Conservation (phyloP, 2,797 vertebrate species). For the Macropodus opercularis region DNA sequence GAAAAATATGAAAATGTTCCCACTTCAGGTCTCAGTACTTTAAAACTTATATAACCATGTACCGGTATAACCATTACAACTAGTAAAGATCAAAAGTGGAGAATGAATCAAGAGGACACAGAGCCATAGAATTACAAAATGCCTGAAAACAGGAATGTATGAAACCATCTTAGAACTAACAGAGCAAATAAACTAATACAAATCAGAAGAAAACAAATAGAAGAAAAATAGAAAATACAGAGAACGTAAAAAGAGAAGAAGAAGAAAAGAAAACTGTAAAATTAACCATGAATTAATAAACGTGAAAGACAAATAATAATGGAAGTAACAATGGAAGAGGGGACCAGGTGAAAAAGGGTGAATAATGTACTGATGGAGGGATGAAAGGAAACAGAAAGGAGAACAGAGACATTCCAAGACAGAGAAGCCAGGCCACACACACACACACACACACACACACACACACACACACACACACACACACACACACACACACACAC, state of each 20-base stretch:
- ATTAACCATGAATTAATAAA: neutral
- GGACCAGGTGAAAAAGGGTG: neutral
- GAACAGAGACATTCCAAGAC: slow-evolving; percentile 71
- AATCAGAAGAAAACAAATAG: too few relatives aligned
- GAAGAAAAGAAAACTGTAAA: neutral
- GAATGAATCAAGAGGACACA: too few relatives aligned
- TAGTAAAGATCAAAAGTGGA: too few relatives aligned
- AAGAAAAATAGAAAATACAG: too few relatives aligned
- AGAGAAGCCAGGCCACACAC: slow-evolving; percentile 46
- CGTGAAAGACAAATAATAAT: neutral
- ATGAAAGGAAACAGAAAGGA: slow-evolving; percentile 32
- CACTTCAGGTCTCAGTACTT: too few relatives aligned
- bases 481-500: slow-evolving; percentile 34
- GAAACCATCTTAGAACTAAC: too few relatives aligned
- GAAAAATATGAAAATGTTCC: too few relatives aligned
- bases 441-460: slow-evolving; percentile 46
- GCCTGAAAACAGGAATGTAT: too few relatives aligned
- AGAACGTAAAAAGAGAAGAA: neutral
- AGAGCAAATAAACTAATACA: too few relatives aligned
- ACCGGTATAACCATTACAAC: too few relatives aligned
- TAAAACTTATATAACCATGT: too few relatives aligned
- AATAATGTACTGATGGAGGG: slow-evolving; percentile 28
- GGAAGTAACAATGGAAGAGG: neutral
- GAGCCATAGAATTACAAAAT: too few relatives aligned
- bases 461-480: slow-evolving; percentile 27